Percentiles rank a stretch among this genome's conserved stretches.
These are phyloP conservation scores for Tragelaphus strepsiceros DNA, from an alignment of 2,113 vertebrate genomes.

Conservation along the genomic window DNA sequence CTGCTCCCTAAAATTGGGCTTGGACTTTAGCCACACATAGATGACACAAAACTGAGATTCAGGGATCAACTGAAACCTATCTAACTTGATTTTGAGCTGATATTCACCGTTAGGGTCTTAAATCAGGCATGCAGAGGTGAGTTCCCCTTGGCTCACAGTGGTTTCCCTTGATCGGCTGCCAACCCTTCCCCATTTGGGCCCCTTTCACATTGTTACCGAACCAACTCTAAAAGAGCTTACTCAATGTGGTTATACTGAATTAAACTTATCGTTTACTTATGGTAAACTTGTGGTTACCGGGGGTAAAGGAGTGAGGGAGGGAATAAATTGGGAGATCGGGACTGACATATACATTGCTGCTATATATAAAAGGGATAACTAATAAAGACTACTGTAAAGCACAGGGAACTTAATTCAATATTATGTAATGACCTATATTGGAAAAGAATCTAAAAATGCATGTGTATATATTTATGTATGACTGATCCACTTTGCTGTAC, in stretches of 20 bases:
- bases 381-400: not conserved
- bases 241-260: not conserved
- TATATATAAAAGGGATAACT: not conserved
- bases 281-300: not conserved
- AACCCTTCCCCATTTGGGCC: rapidly evolving
- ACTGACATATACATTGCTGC: not conserved
- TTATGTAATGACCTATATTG: not conserved
- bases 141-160: too few relatives aligned
- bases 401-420: not conserved
- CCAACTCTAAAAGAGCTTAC: not conserved
- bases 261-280: not conserved
- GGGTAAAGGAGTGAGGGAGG: not conserved
- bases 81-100: not conserved
- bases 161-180: not conserved
- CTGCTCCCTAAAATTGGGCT: not conserved
- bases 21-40: not conserved
- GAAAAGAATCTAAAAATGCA: not conserved
- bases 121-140: not conserved
- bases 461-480: not conserved
- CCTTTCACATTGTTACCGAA: not conserved
- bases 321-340: not conserved
- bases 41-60: not conserved
- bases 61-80: not conserved
- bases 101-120: not conserved
- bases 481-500: not conserved